Evolutionary conservation across 2,113 vertebrate species (phyloP).

Genomic region (Lepus americanus): DNA sequence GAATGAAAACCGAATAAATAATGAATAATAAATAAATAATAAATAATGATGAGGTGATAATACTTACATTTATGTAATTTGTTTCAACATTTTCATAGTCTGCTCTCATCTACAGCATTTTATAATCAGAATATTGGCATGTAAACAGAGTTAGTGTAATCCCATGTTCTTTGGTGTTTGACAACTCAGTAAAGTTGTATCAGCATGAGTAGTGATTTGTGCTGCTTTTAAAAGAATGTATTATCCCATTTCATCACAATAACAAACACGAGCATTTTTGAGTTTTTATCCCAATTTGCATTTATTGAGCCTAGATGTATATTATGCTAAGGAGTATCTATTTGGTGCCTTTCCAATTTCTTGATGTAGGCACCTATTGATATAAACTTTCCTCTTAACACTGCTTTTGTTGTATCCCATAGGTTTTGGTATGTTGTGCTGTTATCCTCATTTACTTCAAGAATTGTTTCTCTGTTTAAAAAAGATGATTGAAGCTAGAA

Average conservation of each 20-base stretch:
- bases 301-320: constrained; percentile 43
- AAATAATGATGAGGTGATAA: constrained; percentile 6
- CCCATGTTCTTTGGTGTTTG: background rate
- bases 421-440: too few relatives aligned
- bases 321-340: background rate
- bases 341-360: too few relatives aligned
- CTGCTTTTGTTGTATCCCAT: too few relatives aligned
- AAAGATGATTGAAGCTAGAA: constrained; percentile 32
- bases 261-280: constrained; percentile 27
- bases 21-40: background rate
- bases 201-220: constrained; percentile 34
- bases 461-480: background rate
- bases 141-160: background rate
- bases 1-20: background rate
- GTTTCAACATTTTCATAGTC: background rate
- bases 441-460: too few relatives aligned
- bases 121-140: background rate
- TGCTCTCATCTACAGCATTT: constrained; percentile 15
- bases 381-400: too few relatives aligned
- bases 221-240: constrained; percentile 55
- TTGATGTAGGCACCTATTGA: too few relatives aligned
- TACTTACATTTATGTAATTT: background rate
- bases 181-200: constrained; percentile 21
- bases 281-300: constrained; percentile 54
- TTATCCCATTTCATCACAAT: background rate